These are phyloP conservation scores for Aporophyla lueneburgensis DNA, from an alignment of 2,888 invertebrate species.

Conservation along the genomic window DNA sequence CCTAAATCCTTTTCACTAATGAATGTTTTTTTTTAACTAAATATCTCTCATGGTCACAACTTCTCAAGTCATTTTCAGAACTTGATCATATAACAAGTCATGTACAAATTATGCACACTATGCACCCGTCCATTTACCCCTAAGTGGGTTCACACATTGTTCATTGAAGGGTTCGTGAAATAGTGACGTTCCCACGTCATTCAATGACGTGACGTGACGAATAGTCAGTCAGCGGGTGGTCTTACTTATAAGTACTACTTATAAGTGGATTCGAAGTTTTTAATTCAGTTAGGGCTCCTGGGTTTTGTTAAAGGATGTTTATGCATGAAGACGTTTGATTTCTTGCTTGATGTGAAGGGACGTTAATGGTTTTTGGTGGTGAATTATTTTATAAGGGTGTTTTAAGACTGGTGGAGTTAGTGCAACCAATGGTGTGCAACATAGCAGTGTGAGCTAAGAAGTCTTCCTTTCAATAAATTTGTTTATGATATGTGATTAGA, in stretches of 20 bases:
- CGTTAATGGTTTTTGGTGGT: constrained; percentile 2
- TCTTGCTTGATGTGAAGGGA: constrained; percentile 26
- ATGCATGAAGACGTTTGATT: constrained; percentile 38
- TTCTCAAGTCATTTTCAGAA: background rate
- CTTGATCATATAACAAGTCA: constrained; percentile 29
- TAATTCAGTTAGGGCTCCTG: constrained; percentile 50
- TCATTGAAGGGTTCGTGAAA: constrained; percentile 54
- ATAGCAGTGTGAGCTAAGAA: too few relatives aligned
- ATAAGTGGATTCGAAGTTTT: constrained; percentile 62
- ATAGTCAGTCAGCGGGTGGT: constrained; percentile 84
- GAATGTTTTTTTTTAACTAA: too few relatives aligned
- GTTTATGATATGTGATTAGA: background rate
- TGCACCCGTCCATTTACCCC: constrained; percentile 45
- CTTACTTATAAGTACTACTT: constrained; percentile 55
- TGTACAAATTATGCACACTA: constrained; percentile 44
- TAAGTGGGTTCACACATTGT: constrained; percentile 53
- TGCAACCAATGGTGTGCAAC: background rate
- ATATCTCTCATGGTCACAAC: too few relatives aligned
- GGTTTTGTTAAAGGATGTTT: constrained; percentile 20
- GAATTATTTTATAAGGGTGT: background rate
- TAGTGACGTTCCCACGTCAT: constrained; percentile 73
- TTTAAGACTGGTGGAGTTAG: background rate
- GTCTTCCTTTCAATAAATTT: background rate
- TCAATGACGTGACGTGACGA: constrained; percentile 73
- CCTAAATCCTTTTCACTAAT: too few relatives aligned